A percentile compares a stretch with the other conserved stretches of the same genome.
Conservation (phyloP, 1,140 invertebrate species). For the Macrosteles quadrilineatus region DNA sequence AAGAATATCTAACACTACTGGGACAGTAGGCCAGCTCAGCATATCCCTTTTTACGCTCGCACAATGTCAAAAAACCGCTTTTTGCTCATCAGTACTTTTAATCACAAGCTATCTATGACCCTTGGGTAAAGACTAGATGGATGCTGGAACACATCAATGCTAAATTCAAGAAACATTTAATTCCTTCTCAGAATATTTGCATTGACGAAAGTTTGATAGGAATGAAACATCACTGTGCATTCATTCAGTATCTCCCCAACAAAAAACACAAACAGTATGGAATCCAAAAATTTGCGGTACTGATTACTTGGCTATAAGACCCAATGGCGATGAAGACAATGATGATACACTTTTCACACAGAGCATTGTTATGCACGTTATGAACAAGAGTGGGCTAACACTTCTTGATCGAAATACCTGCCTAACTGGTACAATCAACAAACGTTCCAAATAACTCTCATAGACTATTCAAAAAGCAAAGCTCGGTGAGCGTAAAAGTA, state of each 20-base stretch:
- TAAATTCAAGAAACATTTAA: too few relatives aligned
- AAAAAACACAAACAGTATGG: not conserved
- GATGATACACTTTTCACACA: not conserved
- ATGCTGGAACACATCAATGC: too few relatives aligned
- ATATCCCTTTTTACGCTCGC: too few relatives aligned
- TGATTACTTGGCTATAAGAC: not conserved
- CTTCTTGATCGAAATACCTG: not conserved
- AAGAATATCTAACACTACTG: too few relatives aligned
- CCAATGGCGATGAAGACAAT: not conserved
- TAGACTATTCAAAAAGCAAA: not conserved
- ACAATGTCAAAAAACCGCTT: too few relatives aligned
- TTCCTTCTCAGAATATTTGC: too few relatives aligned
- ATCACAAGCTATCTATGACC: too few relatives aligned
- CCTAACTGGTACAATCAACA: conserved; percentile 11
- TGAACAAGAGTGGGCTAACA: not conserved
- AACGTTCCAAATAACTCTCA: not conserved
- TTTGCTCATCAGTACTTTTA: too few relatives aligned
- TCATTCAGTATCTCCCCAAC: too few relatives aligned
- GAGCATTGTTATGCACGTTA: not conserved
- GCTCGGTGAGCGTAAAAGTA: not conserved
- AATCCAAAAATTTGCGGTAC: not conserved
- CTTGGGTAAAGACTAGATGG: too few relatives aligned
- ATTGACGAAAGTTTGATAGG: not conserved
- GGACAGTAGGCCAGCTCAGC: too few relatives aligned
- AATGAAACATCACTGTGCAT: not conserved